Conservation (phyloP, 2,113 vertebrate species). For the Oriolus oriolus region DNA sequence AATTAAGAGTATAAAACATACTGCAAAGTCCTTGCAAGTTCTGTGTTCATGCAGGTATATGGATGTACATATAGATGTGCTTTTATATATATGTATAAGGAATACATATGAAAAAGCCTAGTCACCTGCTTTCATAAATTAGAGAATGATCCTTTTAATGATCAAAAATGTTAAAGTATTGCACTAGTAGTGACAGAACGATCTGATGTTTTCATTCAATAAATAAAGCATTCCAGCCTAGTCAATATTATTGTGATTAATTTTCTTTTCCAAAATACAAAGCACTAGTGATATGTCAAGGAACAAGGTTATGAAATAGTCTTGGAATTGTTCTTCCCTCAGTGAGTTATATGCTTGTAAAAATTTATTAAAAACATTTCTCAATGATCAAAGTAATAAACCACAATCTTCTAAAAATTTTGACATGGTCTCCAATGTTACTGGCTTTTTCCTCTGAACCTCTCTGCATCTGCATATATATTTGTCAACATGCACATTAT, state of each 20-base stretch:
- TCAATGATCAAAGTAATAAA: background rate
- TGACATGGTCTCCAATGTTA: background rate
- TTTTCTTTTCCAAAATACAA: background rate
- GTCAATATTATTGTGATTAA: background rate
- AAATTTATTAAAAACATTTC: background rate
- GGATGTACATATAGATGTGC: background rate
- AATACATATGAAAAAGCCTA: background rate
- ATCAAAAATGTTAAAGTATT: background rate
- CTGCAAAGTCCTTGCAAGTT: background rate
- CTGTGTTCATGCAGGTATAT: background rate
- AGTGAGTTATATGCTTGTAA: background rate
- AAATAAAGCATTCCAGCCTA: background rate
- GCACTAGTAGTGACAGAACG: background rate
- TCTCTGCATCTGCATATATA: background rate
- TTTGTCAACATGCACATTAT: background rate
- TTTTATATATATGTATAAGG: background rate
- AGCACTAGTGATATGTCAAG: background rate
- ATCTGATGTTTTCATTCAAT: background rate
- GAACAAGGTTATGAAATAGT: background rate
- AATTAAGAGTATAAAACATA: background rate
- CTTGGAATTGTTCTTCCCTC: background rate
- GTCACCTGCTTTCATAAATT: background rate
- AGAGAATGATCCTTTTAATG: background rate
- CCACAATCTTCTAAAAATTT: background rate
- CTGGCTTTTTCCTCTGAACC: background rate